Evolutionary conservation across 2,797 vertebrate species (phyloP), one percentile per base, ranked within the genome.

Genomic region (Leptoclinus maculatus): DNA sequence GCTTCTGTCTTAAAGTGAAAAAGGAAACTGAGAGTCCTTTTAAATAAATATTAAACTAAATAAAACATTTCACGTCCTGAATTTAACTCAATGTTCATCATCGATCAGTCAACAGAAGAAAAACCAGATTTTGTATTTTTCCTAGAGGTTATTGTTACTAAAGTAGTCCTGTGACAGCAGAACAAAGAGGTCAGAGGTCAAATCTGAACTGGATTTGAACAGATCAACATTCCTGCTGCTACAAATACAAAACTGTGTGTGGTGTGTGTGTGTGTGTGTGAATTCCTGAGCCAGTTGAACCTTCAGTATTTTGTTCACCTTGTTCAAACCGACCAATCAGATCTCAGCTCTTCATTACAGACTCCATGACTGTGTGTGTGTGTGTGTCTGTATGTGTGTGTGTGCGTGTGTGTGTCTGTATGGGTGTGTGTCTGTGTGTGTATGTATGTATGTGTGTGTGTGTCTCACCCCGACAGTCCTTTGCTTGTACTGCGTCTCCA

Each of bases 381-480:
- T n/a, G 51, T 66, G 43, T 41, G 41, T 76, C 65, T 29, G 4
- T 29, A 0, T 29, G 29, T 29, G 5, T 29, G 4, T 5, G 1
- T 29, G 29, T 51, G 9, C 6, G 10, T 21, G 10, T 21, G 9
- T 21, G 3, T 65, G 4, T 5, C 29, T 10, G 29, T 32, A 8
- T 65, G n/a, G 13, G 10, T 71, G 47, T 57, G 56, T 74, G 62
- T 72, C 51, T 58, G 27, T n/a, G 17, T 39, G 25, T 2, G 3
- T n/a, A 12, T 14, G 58, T 8, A 7, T 60, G 11, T 59, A 4
- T 65, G 39, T 45, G 56, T 66, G 63, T 67, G 57, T 57, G 27
- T 21, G n/a, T 43, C 88, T 93, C 87, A 99, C 98, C 95, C 2
- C 0, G 93, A 86, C 98, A 99, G 80, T 95, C 95, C 85, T 97